Evolutionary conservation across 2,888 invertebrate species (phyloP).

Genomic region (Autographa gamma): DNA sequence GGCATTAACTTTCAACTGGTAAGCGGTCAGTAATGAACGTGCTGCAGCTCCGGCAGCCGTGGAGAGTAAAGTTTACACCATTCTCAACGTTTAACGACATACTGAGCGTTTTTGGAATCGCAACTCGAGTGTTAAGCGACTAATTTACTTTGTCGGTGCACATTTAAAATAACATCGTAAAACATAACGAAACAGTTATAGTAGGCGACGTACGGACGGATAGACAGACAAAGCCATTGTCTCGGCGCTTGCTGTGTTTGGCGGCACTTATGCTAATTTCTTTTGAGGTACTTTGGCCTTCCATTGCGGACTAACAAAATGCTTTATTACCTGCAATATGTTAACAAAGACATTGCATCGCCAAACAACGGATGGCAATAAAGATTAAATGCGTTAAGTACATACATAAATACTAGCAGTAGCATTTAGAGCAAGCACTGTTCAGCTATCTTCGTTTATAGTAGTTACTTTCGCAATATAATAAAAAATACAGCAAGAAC

Average conservation of each 20-base stretch:
- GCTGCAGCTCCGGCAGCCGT: constrained; percentile 41
- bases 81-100: constrained; percentile 59
- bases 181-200: constrained; percentile 76
- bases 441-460: constrained; percentile 3
- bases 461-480: background rate
- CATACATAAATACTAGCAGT: constrained; percentile 9
- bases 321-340: constrained; percentile 78
- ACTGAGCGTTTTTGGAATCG: constrained; percentile 56
- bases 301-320: constrained; percentile 74
- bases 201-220: constrained; percentile 76
- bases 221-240: constrained; percentile 87
- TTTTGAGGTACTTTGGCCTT: constrained; percentile 80
- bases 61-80: constrained; percentile 64
- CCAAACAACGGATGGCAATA: constrained; percentile 51
- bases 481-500: background rate
- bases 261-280: constrained; percentile 86
- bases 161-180: constrained; percentile 74
- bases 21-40: constrained; percentile 57
- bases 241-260: constrained; percentile 76
- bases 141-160: constrained; percentile 69
- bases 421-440: constrained; percentile 8
- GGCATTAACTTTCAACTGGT: constrained; percentile 57
- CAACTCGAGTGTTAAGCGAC: constrained; percentile 58
- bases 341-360: constrained; percentile 65
- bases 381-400: constrained; percentile 31